A percentile compares a stretch with the other conserved stretches of the same genome.
These are phyloP conservation scores for Hermetia illucens DNA, from an alignment of 1,140 invertebrate genomes.

Conservation along the genomic window DNA sequence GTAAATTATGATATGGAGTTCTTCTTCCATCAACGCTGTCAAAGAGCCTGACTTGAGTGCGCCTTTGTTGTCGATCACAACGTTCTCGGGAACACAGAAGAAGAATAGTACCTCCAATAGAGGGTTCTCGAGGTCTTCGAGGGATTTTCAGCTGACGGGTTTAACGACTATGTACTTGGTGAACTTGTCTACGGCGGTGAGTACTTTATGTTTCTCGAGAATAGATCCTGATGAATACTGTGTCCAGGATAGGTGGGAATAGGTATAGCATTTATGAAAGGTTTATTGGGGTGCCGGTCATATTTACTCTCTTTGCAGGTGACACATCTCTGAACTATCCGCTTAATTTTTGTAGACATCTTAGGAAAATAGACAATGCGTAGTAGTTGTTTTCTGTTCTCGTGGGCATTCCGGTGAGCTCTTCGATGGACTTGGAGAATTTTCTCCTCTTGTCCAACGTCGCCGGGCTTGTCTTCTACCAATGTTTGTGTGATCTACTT, in stretches of 20 bases:
- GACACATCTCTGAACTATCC: not conserved
- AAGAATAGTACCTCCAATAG: not conserved
- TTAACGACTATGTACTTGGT: not conserved
- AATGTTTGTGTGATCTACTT: not conserved
- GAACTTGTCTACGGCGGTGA: not conserved
- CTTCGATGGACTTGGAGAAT: not conserved
- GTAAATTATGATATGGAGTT: not conserved
- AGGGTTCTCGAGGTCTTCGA: not conserved
- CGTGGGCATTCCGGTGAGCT: not conserved
- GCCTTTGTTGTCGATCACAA: not conserved
- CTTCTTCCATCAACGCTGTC: not conserved
- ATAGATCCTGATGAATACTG: not conserved
- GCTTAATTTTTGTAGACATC: not conserved
- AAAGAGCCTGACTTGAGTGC: not conserved
- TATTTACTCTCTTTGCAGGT: not conserved
- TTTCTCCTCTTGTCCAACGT: not conserved
- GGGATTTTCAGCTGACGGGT: not conserved
- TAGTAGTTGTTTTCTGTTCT: not conserved
- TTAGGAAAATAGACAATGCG: not conserved
- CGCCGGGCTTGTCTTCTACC: not conserved
- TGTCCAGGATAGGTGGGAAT: not conserved
- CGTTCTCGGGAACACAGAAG: not conserved
- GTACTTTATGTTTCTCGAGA: not conserved
- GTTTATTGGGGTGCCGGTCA: not conserved
- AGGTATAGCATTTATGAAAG: not conserved